phyloP scores from a whole-genome alignment of 2,797 vertebrate species.

The Mycteria americana region DNA sequence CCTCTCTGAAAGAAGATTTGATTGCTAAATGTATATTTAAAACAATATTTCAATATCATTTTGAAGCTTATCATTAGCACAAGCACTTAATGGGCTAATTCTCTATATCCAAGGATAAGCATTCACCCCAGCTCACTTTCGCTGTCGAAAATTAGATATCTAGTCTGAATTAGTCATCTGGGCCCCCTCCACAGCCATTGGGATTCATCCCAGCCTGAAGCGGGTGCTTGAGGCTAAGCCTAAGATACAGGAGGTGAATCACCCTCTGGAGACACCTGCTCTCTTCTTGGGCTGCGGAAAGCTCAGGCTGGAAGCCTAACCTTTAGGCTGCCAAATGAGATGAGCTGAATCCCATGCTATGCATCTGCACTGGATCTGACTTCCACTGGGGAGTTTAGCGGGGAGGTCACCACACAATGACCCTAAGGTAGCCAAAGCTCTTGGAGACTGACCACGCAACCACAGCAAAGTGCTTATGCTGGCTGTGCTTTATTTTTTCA shows the following conservation, averaged over 20 bases:
- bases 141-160: conserved; percentile 38
- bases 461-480: background rate
- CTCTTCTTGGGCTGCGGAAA: background rate
- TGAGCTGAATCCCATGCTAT: background rate
- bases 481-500: background rate
- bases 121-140: background rate
- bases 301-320: background rate
- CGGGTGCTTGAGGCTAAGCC: conserved; percentile 4
- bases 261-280: background rate
- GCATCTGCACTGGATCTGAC: background rate
- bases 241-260: conserved; percentile 38
- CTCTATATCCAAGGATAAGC: conserved; percentile 10
- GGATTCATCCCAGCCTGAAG: conserved; percentile 29
- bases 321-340: background rate
- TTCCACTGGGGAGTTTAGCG: background rate
- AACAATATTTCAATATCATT: conserved; percentile 58
- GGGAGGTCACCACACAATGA: background rate
- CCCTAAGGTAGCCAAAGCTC: background rate
- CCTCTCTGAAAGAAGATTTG: background rate
- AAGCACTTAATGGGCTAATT: conserved; percentile 39
- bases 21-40: conserved; percentile 61
- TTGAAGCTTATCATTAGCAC: conserved; percentile 47
- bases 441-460: background rate
- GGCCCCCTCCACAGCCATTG: conserved; percentile 2
- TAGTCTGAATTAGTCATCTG: conserved; percentile 48